A percentile compares a stretch with the other conserved stretches of the same genome.
Conservation (phyloP, 2,888 invertebrate species). For the Acanthopleura granulata region DNA sequence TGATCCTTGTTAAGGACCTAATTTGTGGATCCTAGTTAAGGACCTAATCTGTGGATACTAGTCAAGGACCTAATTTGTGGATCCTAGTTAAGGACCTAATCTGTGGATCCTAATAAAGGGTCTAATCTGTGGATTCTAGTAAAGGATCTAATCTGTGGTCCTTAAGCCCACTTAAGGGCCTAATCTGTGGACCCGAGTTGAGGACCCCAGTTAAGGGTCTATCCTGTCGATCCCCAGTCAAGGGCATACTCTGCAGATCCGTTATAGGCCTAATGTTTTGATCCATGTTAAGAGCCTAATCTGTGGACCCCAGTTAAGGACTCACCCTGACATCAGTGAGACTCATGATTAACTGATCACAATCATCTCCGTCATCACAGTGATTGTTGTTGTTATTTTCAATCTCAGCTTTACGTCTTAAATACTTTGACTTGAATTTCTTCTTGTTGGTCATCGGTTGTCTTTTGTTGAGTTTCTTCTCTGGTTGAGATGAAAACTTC, state of each 20-base stretch:
- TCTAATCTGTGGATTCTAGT: no score
- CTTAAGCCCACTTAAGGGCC: no score
- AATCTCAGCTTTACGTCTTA: neutral
- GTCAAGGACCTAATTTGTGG: no score
- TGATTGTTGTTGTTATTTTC: conserved; percentile 21
- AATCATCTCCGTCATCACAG: conserved; percentile 26
- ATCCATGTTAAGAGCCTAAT: no score
- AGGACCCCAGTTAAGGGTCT: no score
- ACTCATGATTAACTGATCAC: conserved; percentile 53
- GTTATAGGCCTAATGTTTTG: no score
- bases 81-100: no score
- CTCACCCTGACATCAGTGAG: conserved; percentile 58
- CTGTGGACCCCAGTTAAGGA: neutral
- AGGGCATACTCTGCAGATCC: no score
- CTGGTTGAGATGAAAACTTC: conserved; percentile 28
- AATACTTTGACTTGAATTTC: conserved; percentile 5
- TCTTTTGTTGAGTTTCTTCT: conserved; percentile 34
- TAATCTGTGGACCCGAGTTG: neutral
- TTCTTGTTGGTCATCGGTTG: conserved; percentile 5
- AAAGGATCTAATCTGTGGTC: no score
- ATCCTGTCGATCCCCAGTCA: neutral
- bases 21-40: no score
- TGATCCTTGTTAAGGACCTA: no score
- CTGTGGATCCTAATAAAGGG: neutral
- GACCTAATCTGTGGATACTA: no score